These are phyloP conservation scores for Myathropa florea DNA, from an alignment of 2,888 invertebrate species.

Conservation along the genomic window DNA sequence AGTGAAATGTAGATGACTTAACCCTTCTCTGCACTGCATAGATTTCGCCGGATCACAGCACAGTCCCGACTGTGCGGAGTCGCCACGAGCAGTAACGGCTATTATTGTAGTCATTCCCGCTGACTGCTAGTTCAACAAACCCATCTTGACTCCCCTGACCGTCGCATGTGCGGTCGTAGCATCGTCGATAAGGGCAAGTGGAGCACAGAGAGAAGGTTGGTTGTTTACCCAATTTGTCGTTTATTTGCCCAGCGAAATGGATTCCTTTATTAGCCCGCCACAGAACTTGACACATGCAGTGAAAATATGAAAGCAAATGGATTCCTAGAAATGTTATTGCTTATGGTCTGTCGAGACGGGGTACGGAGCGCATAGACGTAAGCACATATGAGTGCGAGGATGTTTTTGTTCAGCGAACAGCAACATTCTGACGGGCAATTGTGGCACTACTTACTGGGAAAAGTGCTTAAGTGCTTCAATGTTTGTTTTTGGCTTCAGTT, in stretches of 20 bases:
- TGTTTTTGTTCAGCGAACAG: background rate
- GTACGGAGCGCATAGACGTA: background rate
- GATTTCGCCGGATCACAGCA: background rate
- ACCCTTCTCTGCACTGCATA: background rate
- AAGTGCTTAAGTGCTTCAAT: background rate
- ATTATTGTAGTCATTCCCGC: too few species aligned
- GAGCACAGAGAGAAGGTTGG: background rate
- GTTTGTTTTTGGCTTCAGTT: background rate
- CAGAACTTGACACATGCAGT: constrained; percentile 9
- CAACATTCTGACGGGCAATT: background rate
- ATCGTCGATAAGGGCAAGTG: background rate
- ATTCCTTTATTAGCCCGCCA: constrained; percentile 30
- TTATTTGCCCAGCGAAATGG: constrained; percentile 46
- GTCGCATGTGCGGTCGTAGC: background rate
- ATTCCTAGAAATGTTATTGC: background rate
- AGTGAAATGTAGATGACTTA: background rate
- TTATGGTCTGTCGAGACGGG: background rate
- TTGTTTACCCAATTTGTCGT: constrained; percentile 59
- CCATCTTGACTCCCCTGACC: background rate
- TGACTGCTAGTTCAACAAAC: background rate
- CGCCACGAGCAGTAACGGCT: background rate
- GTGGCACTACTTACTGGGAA: background rate
- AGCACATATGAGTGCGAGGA: background rate
- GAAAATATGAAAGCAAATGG: constrained; percentile 2
- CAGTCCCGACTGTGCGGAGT: background rate